These are phyloP conservation scores for Eristalis pertinax DNA, from an alignment of 2,888 invertebrate genomes.

Conservation along the genomic window DNA sequence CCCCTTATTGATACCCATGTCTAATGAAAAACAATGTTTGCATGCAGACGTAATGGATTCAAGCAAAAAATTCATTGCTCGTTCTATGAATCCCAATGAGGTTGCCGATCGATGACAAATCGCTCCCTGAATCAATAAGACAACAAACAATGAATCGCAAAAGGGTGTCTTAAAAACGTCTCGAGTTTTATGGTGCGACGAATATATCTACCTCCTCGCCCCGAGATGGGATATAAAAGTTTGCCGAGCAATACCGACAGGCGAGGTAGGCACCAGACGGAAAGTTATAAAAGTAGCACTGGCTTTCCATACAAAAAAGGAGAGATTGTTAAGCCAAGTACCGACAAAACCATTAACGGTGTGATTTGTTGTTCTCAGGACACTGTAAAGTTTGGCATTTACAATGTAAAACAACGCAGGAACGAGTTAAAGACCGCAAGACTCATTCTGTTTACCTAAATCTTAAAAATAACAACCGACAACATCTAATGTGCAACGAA, in stretches of 20 bases:
- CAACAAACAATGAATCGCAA: conserved; percentile 3
- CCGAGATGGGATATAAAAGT: background rate
- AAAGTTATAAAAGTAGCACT: background rate
- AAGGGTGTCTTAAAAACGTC: conserved; percentile 2
- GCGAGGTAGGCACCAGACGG: background rate
- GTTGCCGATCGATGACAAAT: conserved; percentile 5
- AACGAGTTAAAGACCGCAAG: background rate
- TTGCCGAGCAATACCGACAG: background rate
- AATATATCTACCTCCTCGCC: background rate
- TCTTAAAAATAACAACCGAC: no score
- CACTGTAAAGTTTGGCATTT: background rate
- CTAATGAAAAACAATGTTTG: background rate
- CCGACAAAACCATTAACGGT: background rate
- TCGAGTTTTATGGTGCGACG: conserved; percentile 1
- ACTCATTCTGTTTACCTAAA: background rate
- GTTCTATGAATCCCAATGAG: conserved; percentile 1
- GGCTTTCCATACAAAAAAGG: background rate
- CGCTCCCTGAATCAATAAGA: background rate
- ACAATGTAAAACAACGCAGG: background rate
- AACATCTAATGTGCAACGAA: no score
- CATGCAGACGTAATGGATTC: conserved; percentile 8
- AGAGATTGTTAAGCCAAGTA: background rate
- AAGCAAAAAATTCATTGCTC: background rate
- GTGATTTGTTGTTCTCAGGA: background rate
- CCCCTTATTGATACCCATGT: background rate